phyloP scores from a whole-genome alignment of 2,113 vertebrate genomes.

The Suricata suricatta region DNA sequence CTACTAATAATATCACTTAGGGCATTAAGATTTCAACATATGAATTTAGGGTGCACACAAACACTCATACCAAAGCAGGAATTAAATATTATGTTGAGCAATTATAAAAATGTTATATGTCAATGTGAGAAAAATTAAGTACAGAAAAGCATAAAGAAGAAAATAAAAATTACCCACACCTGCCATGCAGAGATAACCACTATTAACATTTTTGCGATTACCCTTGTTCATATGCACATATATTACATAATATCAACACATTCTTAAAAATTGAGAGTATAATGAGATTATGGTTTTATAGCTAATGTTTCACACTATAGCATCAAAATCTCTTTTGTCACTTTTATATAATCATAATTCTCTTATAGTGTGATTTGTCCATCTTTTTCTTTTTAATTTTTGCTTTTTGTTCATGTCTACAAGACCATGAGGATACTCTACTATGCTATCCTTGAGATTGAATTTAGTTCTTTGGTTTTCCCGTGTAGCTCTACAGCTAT shows the following conservation, averaged over 20 bases:
- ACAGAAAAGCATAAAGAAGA: slow-evolving; percentile 7
- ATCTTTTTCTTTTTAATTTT: background rate
- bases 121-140: background rate
- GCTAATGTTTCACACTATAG: background rate
- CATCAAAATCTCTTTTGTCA: slow-evolving; percentile 8
- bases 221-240: background rate
- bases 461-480: background rate
- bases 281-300: background rate
- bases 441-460: background rate
- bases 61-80: background rate
- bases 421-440: background rate
- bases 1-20: background rate
- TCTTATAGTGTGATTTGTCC: background rate
- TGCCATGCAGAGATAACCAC: background rate
- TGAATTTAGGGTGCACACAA: background rate
- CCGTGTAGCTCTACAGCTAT: background rate
- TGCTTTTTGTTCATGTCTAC: background rate
- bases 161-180: slow-evolving; percentile 4
- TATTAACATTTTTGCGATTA: slow-evolving; percentile 3
- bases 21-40: background rate
- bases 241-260: background rate
- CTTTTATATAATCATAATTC: background rate
- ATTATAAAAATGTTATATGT: slow-evolving; percentile 40
- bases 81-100: slow-evolving; percentile 43
- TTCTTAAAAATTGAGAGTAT: background rate